Evolutionary conservation across 2,113 vertebrate genomes (phyloP).

Genomic region (Globicephala melas): DNA sequence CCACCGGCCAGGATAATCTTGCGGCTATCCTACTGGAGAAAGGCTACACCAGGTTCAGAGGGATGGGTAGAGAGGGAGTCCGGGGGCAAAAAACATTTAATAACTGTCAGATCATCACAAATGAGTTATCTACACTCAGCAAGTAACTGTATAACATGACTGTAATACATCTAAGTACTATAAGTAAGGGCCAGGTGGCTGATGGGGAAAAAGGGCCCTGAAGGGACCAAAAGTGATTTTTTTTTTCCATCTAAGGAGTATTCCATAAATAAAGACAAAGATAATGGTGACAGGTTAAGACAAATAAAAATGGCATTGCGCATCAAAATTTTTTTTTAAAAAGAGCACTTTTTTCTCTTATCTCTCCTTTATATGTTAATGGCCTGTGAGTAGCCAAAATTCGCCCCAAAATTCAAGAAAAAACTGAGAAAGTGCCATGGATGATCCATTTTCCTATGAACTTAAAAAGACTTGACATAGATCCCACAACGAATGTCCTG

Average conservation of each 20-base stretch:
- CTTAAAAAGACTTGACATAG: neutral
- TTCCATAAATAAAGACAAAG: neutral
- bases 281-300: neutral
- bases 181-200: neutral
- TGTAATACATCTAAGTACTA: neutral
- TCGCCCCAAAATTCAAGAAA: neutral
- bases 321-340: too few species aligned
- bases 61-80: neutral
- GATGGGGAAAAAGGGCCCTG: neutral
- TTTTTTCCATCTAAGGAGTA: neutral
- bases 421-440: neutral
- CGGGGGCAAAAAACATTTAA: neutral
- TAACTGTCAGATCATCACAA: constrained; percentile 14
- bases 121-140: neutral
- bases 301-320: neutral
- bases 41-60: neutral
- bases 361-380: neutral
- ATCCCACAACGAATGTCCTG: neutral
- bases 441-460: neutral
- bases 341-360: neutral
- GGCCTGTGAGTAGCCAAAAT: neutral
- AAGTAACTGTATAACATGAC: neutral
- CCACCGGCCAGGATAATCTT: neutral
- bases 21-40: neutral
- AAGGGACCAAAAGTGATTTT: neutral